Evolutionary conservation across 2,797 vertebrate species (phyloP).

Genomic region (Schizothorax lantsangensis): DNA sequence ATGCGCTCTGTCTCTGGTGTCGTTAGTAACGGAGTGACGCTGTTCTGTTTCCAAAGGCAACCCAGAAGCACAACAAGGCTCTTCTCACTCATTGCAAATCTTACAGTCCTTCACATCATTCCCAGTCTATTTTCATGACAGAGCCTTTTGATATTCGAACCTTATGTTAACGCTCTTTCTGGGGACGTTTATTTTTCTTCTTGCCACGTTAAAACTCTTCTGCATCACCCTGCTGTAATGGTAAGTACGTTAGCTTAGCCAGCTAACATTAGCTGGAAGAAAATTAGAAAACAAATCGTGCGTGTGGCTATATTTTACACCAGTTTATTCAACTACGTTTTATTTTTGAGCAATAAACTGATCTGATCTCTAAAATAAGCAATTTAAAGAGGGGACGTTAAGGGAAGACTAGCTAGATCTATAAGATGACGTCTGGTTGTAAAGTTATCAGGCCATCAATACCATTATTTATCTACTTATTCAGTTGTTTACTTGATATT

Average conservation of each 20-base stretch:
- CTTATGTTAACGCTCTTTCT: not conserved
- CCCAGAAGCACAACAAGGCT: conserved; percentile 5
- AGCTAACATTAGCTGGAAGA: conserved; percentile 36
- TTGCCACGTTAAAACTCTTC: conserved; percentile 7
- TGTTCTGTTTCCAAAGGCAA: conserved; percentile 56
- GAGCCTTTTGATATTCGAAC: not conserved
- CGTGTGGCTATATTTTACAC: not conserved
- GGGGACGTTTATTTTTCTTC: not conserved
- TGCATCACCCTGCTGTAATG: conserved; percentile 36
- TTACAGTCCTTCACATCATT: not conserved
- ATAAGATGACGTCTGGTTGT: not conserved
- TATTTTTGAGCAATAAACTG: not conserved
- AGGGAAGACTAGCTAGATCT: not conserved
- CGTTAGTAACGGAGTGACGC: conserved; percentile 60
- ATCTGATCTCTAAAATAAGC: not conserved
- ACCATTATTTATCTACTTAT: too few species aligned
- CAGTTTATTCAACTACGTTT: not conserved
- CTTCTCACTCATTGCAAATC: not conserved
- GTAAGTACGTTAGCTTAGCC: conserved; percentile 53
- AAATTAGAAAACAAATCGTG: not conserved
- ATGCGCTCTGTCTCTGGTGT: not conserved
- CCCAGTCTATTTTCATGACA: not conserved
- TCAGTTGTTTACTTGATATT: too few species aligned
- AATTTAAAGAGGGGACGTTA: not conserved
- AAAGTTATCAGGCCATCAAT: not conserved